A percentile compares a stretch with the other conserved stretches of the same genome.
Evolutionary conservation across 2,888 invertebrate genomes (phyloP).

Genomic region (Psylliodes chrysocephalus): DNA sequence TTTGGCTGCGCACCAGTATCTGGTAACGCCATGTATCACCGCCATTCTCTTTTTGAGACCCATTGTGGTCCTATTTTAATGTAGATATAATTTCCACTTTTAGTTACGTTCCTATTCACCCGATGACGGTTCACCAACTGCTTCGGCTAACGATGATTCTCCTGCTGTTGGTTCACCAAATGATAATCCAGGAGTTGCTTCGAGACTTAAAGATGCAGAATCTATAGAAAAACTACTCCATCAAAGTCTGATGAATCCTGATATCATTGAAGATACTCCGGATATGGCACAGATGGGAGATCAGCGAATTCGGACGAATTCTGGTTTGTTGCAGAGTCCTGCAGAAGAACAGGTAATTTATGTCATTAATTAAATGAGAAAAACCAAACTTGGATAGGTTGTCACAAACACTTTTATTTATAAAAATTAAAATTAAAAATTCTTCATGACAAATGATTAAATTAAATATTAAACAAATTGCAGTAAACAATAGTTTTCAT

Average conservation of each 20-base stretch:
- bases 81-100: too few relatives aligned
- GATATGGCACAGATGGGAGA: conserved; percentile 8
- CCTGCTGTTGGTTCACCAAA: background rate
- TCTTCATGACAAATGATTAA: too few relatives aligned
- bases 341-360: conserved; percentile 17
- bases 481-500: too few relatives aligned
- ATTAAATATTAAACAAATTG: too few relatives aligned
- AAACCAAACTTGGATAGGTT: too few relatives aligned
- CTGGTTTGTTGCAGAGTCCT: background rate
- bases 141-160: background rate
- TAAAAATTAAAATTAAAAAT: too few relatives aligned
- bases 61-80: too few relatives aligned
- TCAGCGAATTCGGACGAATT: background rate
- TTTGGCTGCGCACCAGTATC: too few relatives aligned
- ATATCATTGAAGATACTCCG: conserved; percentile 33
- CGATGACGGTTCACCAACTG: background rate
- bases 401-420: too few relatives aligned
- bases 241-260: conserved; percentile 29
- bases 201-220: conserved; percentile 10
- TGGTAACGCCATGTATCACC: too few relatives aligned
- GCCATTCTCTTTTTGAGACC: too few relatives aligned
- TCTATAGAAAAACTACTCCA: conserved; percentile 18
- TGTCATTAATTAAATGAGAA: too few relatives aligned
- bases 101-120: background rate
- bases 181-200: background rate